Conservation (phyloP, 2,113 vertebrate genomes). For the Tyrannus savana region DNA sequence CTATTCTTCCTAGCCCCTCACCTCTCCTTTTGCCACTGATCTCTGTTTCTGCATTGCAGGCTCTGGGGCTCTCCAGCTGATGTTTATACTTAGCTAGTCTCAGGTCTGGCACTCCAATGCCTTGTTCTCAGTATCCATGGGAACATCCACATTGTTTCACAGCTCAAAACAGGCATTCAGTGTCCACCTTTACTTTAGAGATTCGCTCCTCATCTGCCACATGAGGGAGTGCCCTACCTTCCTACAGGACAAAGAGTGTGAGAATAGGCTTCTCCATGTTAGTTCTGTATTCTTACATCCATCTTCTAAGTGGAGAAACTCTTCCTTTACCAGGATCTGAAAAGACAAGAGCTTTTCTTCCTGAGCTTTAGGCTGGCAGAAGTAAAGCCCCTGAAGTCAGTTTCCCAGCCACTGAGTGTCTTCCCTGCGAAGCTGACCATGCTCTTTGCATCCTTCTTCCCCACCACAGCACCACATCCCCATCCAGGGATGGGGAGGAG, state of each 20-base stretch:
- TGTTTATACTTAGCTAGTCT: constrained; percentile 35
- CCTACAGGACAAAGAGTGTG: background rate
- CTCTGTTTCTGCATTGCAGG: background rate
- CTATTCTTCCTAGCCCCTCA: background rate
- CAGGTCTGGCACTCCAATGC: constrained; percentile 18
- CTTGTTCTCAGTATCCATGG: constrained; percentile 51
- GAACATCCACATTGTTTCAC: background rate
- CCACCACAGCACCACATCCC: background rate
- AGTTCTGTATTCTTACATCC: constrained; percentile 3
- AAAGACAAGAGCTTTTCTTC: background rate
- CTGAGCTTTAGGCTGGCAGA: background rate
- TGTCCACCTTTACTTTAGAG: constrained; percentile 27
- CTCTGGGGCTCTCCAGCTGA: background rate
- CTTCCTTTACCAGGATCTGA: background rate
- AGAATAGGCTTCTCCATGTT: background rate
- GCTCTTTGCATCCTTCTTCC: background rate
- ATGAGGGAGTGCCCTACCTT: background rate
- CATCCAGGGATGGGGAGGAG: background rate
- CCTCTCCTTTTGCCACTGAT: background rate
- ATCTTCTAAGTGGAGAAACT: background rate
- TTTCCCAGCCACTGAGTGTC: background rate
- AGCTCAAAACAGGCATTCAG: constrained; percentile 8
- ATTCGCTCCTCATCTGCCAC: constrained; percentile 27
- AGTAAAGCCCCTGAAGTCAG: background rate
- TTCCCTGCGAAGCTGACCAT: background rate